phyloP scores from a whole-genome alignment of 2,888 invertebrate genomes.

The Acanthosepion lycidas region DNA sequence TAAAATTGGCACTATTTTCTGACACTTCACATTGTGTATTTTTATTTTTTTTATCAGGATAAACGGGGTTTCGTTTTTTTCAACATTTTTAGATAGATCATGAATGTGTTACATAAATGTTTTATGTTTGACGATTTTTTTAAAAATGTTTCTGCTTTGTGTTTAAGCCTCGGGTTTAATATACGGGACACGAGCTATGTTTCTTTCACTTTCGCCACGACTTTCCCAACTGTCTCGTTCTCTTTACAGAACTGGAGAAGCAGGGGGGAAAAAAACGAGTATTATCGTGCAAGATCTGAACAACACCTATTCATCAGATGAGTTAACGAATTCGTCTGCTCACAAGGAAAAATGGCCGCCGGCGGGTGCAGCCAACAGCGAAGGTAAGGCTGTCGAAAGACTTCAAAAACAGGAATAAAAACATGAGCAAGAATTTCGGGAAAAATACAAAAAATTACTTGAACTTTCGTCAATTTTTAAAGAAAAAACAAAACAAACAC shows the following conservation, averaged over 20 bases:
- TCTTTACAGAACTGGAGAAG: neutral
- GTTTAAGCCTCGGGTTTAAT: constrained; percentile 13
- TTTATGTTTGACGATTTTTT: neutral
- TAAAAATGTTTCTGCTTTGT: neutral
- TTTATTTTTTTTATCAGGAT: neutral
- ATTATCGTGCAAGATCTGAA: neutral
- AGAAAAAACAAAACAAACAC: neutral
- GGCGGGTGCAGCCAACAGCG: neutral
- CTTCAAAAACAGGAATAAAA: neutral
- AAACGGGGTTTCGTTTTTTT: neutral
- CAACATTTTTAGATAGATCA: neutral
- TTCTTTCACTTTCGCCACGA: neutral
- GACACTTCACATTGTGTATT: neutral
- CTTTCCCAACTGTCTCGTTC: neutral
- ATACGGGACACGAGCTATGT: constrained; percentile 6
- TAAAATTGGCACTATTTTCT: constrained; percentile 4
- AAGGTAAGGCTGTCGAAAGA: neutral
- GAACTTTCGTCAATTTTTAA: neutral
- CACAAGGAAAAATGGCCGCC: constrained; percentile 20
- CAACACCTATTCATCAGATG: constrained; percentile 8
- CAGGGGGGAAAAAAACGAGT: neutral
- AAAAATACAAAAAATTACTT: neutral
- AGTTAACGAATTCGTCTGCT: neutral
- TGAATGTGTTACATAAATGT: neutral
- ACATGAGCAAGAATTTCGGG: neutral